Base-by-base conservation (phyloP, 2,113 vertebrate genomes). In the Corvus cornix region DNA sequence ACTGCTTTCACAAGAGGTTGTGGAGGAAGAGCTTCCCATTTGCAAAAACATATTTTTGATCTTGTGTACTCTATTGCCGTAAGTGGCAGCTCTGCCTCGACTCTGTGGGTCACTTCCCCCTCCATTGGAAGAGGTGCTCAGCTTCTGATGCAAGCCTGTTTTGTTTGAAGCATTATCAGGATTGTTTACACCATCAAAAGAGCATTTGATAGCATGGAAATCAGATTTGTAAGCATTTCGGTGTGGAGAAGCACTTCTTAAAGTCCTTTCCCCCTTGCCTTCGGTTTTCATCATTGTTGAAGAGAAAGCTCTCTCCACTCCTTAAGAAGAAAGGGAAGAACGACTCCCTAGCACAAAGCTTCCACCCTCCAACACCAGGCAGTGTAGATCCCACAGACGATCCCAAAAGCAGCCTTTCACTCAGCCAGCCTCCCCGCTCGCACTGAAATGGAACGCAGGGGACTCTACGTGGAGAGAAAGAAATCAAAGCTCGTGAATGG, bases 31-130 rank as follows among this genome's bases (percentile, higher is more conserved):
- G 59, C 98, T 97, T 78, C 99, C 99, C 99, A 99, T 99, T 58
- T 99, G 99, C 43, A 99, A 97, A 95, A 99, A 99, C 94, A 99
- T 99, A 73, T 98, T 99, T 97, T 99, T 99, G 90, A 99, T 99
- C 97, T 99, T 99, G 94, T 98, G 98, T 44, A 99, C 98, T 77
- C 99, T 97, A 76, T 98, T 99, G 75, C 99, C 99, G 1, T 99
- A 99, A 62, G 98, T 97, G 63, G 96, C 98, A 92, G 97, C 98
- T 91, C 99, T 98, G 48, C 99, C 99, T 85, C 99, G 98, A 11
- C 97, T 97, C 84, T 99, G 98, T 20, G 98, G 98, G 64, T 97
- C 97, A 93, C 98, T 98, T 85, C 95, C 98, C 66, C 98, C 98
- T 2, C 98, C 98, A 97, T 97, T 99, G 93, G 99, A 96, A 96